A percentile compares a stretch with the other conserved stretches of the same genome.
phyloP scores from a whole-genome alignment of 2,888 invertebrate species.

The Perithous albicinctus region DNA sequence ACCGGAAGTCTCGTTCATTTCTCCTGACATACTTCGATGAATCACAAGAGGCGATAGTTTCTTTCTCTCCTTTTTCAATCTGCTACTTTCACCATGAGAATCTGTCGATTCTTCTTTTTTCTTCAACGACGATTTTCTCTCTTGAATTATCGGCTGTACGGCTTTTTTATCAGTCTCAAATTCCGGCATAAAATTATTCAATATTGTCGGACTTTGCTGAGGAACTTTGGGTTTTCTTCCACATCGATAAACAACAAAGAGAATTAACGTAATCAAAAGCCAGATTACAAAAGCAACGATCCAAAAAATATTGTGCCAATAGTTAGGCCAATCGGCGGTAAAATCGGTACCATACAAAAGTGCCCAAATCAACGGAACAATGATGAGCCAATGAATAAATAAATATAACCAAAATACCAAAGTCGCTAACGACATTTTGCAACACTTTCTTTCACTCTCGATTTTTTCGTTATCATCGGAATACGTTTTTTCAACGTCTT shows the following conservation, averaged over 20 bases:
- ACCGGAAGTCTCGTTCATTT: slow-evolving; percentile 67
- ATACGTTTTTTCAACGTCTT: slow-evolving; percentile 15
- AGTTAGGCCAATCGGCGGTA: slow-evolving; percentile 58
- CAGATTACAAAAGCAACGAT: slow-evolving; percentile 75
- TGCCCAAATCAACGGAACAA: slow-evolving; percentile 80
- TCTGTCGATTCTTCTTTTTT: slow-evolving; percentile 17
- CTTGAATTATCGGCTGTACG: slow-evolving; percentile 42
- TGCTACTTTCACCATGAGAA: background rate
- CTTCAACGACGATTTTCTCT: background rate
- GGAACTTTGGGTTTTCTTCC: background rate
- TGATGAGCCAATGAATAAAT: slow-evolving; percentile 82
- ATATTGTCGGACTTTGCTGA: background rate
- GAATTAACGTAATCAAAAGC: slow-evolving; percentile 67
- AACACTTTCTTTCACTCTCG: background rate
- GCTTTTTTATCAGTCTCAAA: slow-evolving; percentile 9
- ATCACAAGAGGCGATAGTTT: slow-evolving; percentile 73
- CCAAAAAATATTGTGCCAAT: slow-evolving; percentile 72
- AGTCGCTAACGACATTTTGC: slow-evolving; percentile 57
- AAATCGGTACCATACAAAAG: slow-evolving; percentile 55
- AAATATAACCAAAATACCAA: slow-evolving; percentile 69
- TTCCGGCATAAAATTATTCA: background rate
- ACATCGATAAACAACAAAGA: slow-evolving; percentile 64
- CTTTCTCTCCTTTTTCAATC: slow-evolving; percentile 33
- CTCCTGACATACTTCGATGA: slow-evolving; percentile 71
- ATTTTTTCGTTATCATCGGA: slow-evolving; percentile 6